Evolutionary conservation across 2,113 vertebrate genomes (phyloP).

Genomic region (Hystrix brachyura): DNA sequence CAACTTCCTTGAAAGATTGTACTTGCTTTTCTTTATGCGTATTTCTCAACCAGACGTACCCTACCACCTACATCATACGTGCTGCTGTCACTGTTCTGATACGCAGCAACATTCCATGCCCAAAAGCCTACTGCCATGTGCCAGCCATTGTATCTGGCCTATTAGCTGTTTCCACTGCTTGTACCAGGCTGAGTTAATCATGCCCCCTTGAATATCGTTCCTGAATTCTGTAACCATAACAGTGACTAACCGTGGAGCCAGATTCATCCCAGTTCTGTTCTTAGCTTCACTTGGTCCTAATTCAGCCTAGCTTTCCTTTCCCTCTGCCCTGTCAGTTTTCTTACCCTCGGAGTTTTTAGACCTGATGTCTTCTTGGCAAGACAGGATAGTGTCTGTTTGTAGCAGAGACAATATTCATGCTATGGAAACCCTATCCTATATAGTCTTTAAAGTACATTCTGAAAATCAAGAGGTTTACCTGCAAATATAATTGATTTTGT

Average conservation of each 20-base stretch:
- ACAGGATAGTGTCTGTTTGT: neutral
- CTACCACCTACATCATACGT: neutral
- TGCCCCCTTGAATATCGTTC: neutral
- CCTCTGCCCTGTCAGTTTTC: neutral
- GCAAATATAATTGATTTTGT: constrained; percentile 19
- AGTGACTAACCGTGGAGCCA: neutral
- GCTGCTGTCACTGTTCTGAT: neutral
- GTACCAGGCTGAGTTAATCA: neutral
- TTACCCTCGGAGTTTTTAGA: neutral
- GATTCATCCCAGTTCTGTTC: neutral
- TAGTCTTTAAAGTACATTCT: neutral
- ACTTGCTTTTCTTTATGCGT: neutral
- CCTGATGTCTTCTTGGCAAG: neutral
- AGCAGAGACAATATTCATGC: neutral
- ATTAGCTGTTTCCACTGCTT: neutral
- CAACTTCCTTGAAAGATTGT: neutral
- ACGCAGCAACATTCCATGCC: neutral
- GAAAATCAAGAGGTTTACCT: neutral
- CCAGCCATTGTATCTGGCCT: neutral
- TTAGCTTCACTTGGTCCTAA: neutral
- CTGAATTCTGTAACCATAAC: neutral
- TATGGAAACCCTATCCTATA: neutral
- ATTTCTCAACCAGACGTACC: neutral
- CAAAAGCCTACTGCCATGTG: neutral
- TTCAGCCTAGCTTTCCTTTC: neutral